Percentiles rank a stretch among this genome's conserved stretches.
phyloP scores from a whole-genome alignment of 2,888 invertebrate species.

The Sepiola atlantica region DNA sequence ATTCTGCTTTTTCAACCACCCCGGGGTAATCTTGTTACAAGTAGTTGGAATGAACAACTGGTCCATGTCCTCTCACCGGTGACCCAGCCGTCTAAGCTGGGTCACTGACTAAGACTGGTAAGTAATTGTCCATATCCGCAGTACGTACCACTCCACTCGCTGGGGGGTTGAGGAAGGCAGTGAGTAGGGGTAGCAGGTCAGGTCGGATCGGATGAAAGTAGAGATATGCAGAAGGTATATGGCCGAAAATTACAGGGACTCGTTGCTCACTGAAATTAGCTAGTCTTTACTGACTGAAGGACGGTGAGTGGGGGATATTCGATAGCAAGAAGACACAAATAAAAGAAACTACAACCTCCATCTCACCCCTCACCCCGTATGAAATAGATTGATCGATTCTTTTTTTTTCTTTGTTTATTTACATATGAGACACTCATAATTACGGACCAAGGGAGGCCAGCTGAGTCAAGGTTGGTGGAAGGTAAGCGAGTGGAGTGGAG shows the following conservation, averaged over 20 bases:
- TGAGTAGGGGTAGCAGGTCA: background rate
- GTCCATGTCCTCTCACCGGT: background rate
- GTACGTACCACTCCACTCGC: background rate
- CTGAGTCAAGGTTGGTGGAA: background rate
- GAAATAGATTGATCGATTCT: background rate
- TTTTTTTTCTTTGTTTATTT: background rate
- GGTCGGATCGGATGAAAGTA: background rate
- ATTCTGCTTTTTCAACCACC: too few relatives aligned
- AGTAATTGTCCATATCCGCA: background rate
- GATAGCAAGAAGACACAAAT: background rate
- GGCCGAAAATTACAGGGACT: background rate
- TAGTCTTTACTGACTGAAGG: background rate
- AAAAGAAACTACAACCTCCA: background rate
- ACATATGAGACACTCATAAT: constrained; percentile 45
- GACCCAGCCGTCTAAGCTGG: background rate
- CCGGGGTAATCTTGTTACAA: background rate
- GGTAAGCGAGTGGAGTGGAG: background rate
- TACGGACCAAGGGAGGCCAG: background rate
- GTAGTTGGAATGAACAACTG: background rate
- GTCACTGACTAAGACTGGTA: background rate
- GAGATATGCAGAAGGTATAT: background rate
- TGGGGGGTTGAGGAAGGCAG: background rate
- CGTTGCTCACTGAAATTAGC: background rate
- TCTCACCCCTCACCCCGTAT: background rate
- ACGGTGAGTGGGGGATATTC: background rate